These are phyloP conservation scores for Aphidius colemani DNA, from an alignment of 2,888 invertebrate species.

Conservation along the genomic window DNA sequence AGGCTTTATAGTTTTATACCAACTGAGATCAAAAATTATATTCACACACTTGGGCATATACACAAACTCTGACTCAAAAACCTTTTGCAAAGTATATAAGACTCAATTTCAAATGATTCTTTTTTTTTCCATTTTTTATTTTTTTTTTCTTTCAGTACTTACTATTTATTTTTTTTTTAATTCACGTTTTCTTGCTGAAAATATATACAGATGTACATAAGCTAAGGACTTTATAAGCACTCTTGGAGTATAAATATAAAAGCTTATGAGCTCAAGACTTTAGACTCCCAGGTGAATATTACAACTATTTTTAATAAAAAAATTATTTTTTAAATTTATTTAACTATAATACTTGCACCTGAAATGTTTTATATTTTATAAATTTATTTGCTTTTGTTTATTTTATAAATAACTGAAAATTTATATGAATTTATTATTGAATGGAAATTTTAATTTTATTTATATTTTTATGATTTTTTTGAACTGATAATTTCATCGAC, in stretches of 20 bases:
- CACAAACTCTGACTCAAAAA: constrained; percentile 26
- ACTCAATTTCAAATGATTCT: not conserved
- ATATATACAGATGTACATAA: constrained; percentile 47
- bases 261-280: constrained; percentile 52
- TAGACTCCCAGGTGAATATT: constrained; percentile 22
- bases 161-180: not conserved
- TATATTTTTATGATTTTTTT: no score
- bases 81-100: constrained; percentile 10
- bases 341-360: constrained; percentile 3
- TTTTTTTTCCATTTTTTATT: constrained; percentile 12
- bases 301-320: constrained; percentile 16
- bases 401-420: not conserved
- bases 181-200: constrained; percentile 9
- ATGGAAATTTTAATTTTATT: no score
- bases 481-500: no score
- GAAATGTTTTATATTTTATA: not conserved
- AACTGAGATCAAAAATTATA: constrained; percentile 20
- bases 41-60: constrained; percentile 6
- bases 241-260: constrained; percentile 53
- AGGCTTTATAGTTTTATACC: not conserved
- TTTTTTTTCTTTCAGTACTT: not conserved
- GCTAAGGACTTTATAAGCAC: constrained; percentile 56
- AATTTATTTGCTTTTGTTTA: not conserved
- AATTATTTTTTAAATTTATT: constrained; percentile 17
- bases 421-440: not conserved